Conservation (phyloP, 2,888 invertebrate species). For the Onchidella celtica region DNA sequence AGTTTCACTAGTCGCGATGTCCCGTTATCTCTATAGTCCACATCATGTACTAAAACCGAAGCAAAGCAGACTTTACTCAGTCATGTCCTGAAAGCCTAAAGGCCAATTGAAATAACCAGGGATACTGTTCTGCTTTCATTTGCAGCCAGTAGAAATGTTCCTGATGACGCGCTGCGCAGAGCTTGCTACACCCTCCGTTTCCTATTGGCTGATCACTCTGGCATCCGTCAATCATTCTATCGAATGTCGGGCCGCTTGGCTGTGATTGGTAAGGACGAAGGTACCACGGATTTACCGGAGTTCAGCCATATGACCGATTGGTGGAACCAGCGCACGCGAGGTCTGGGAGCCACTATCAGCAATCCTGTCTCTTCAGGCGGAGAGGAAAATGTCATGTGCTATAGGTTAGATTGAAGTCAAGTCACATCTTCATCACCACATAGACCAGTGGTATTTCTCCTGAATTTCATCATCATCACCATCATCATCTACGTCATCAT, state of each 20-base stretch:
- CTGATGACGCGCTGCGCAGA: conserved; percentile 65
- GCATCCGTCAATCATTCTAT: conserved; percentile 64
- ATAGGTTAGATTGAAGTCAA: conserved; percentile 43
- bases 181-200: conserved; percentile 72
- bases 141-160: conserved; percentile 59
- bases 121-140: too few relatives aligned
- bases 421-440: too few relatives aligned
- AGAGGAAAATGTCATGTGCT: conserved; percentile 69
- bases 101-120: too few relatives aligned
- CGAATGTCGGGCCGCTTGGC: conserved; percentile 66
- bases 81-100: too few relatives aligned
- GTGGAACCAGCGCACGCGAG: conserved; percentile 60
- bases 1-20: too few relatives aligned
- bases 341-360: conserved; percentile 63
- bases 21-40: too few relatives aligned
- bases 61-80: too few relatives aligned
- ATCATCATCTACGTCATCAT: too few relatives aligned
- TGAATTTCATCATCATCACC: too few relatives aligned
- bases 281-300: conserved; percentile 65
- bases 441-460: too few relatives aligned
- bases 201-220: conserved; percentile 66
- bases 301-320: conserved; percentile 57
- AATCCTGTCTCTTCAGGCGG: conserved; percentile 64
- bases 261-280: conserved; percentile 60
- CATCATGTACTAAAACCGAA: too few relatives aligned